Percentiles rank a stretch among this genome's conserved stretches.
Conservation (phyloP, 2,888 invertebrate species). For the Therioaphis trifolii region DNA sequence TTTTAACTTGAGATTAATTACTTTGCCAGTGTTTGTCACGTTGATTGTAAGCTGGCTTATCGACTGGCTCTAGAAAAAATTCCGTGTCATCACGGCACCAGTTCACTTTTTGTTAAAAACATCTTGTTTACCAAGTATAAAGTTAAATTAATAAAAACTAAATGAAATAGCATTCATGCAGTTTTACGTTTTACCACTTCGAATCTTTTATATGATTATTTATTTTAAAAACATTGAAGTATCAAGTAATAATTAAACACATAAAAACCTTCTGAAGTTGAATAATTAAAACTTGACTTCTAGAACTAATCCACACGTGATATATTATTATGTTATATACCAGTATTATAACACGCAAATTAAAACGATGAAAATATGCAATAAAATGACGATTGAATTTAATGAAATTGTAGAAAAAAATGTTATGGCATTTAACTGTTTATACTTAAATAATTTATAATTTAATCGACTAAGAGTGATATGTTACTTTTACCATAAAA, state of each 20-base stretch:
- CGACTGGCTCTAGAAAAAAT: too few relatives aligned
- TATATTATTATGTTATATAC: not conserved
- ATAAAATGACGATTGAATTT: conserved; percentile 3
- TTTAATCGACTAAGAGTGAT: too few relatives aligned
- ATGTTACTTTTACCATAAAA: too few relatives aligned
- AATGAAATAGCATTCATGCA: not conserved
- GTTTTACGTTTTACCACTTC: not conserved
- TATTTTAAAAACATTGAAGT: not conserved
- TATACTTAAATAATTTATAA: too few relatives aligned
- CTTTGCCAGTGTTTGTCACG: too few relatives aligned
- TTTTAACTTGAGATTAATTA: too few relatives aligned
- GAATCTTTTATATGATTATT: not conserved
- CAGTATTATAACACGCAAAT: not conserved
- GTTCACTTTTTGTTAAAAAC: not conserved
- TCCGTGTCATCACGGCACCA: not conserved
- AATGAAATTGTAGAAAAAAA: not conserved
- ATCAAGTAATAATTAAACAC: too few relatives aligned
- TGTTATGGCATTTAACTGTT: not conserved
- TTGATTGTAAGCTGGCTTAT: too few relatives aligned
- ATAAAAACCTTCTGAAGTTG: not conserved
- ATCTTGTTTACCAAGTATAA: not conserved
- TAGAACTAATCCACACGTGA: not conserved
- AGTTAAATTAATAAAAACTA: not conserved
- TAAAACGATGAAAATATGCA: not conserved
- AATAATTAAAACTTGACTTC: not conserved